Conservation (phyloP, 2,888 invertebrate species). For the Thereva nobilitata region DNA sequence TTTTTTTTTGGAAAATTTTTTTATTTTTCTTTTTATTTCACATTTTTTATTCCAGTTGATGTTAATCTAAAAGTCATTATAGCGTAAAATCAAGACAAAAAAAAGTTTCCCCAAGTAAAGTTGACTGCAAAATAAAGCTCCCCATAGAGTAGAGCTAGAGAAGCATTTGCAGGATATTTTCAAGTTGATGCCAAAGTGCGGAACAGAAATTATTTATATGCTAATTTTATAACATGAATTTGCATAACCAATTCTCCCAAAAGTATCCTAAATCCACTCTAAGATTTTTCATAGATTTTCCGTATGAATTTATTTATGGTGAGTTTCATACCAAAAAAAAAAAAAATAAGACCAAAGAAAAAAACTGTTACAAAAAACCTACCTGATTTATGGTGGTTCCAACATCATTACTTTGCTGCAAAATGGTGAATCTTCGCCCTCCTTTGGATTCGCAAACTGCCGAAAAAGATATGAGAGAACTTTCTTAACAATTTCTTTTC, state of each 20-base stretch:
- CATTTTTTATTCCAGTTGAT: neutral
- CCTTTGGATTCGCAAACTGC: no score
- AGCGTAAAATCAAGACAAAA: constrained; percentile 12
- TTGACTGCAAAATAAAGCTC: constrained; percentile 18
- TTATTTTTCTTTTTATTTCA: neutral
- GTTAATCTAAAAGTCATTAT: constrained; percentile 17
- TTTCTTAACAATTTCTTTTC: no score
- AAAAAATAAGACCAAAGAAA: neutral
- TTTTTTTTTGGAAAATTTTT: neutral
- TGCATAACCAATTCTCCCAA: constrained; percentile 29
- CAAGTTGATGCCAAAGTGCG: constrained; percentile 28
- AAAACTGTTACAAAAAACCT: constrained; percentile 26
- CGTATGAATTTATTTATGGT: constrained; percentile 27
- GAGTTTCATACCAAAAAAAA: constrained; percentile 3
- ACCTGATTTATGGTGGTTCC: constrained; percentile 15
- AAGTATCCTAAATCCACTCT: constrained; percentile 28
- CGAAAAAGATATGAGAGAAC: no score
- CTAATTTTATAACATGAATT: constrained; percentile 28
- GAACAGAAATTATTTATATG: constrained; percentile 31
- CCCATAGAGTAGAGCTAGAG: constrained; percentile 15
- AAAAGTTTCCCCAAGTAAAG: constrained; percentile 6
- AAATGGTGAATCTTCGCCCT: no score
- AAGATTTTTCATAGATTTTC: constrained; percentile 29
- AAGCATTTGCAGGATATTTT: constrained; percentile 14
- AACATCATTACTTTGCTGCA: neutral